A percentile compares a stretch with the other conserved stretches of the same genome.
Conservation (phyloP, 2,113 vertebrate genomes). For the Fulmarus glacialis region DNA sequence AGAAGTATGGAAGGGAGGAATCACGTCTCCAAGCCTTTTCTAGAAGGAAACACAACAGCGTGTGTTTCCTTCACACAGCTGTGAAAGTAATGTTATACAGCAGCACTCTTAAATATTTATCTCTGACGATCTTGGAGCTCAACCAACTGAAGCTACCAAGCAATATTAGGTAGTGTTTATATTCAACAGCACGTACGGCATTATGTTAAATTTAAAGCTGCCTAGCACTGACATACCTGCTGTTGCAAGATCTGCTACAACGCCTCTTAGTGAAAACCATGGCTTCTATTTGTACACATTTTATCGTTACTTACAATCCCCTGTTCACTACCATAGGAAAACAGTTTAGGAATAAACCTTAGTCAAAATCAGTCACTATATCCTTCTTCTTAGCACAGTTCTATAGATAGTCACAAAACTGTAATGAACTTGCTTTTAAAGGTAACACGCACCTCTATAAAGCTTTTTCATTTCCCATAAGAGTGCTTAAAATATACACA, state of each 20-base stretch:
- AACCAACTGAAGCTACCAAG: slow-evolving; percentile 20
- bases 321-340: neutral
- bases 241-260: neutral
- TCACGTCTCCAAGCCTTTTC: neutral
- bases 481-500: neutral
- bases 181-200: neutral
- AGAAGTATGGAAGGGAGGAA: neutral
- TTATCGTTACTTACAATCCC: neutral
- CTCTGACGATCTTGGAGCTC: neutral
- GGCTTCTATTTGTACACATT: neutral
- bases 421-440: neutral
- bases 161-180: slow-evolving; percentile 4
- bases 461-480: neutral
- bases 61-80: neutral
- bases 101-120: neutral
- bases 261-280: neutral
- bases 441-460: neutral
- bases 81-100: neutral
- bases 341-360: neutral
- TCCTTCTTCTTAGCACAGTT: neutral
- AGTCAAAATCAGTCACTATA: neutral
- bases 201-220: neutral
- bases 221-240: neutral
- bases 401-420: neutral
- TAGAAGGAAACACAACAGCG: neutral